phyloP scores from a whole-genome alignment of 2,888 invertebrate species.

The Andrena fulva region DNA sequence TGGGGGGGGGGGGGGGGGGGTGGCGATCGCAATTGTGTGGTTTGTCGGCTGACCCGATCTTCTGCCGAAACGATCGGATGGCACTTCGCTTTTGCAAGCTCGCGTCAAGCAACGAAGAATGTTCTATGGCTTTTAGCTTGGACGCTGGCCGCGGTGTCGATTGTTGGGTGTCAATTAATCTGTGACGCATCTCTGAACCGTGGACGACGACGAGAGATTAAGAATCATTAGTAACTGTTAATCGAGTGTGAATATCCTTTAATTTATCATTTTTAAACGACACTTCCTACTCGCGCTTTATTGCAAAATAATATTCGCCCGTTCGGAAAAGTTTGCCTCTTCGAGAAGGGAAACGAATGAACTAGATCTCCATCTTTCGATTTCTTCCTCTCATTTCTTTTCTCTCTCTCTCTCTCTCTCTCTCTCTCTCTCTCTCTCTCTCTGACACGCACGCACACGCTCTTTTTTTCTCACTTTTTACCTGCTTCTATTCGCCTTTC shows the following conservation, averaged over 20 bases:
- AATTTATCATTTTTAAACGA: not conserved
- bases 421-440: constrained; percentile 13
- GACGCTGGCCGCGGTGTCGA: not conserved
- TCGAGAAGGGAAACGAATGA: constrained; percentile 2
- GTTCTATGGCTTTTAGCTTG: not conserved
- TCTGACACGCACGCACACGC: not conserved
- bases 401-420: constrained; percentile 12
- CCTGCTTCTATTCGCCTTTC: not conserved
- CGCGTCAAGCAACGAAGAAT: not conserved
- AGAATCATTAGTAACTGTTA: not conserved
- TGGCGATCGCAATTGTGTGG: constrained; percentile 47
- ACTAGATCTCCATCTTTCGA: not conserved
- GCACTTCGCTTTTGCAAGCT: constrained; percentile 1
- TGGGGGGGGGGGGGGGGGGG: not conserved
- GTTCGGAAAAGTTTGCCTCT: not conserved
- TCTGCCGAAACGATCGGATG: constrained; percentile 1
- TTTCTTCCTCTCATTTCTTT: not conserved
- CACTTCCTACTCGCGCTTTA: constrained; percentile 5
- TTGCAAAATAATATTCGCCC: not conserved
- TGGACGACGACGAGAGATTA: too few relatives aligned
- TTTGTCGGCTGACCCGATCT: constrained; percentile 58
- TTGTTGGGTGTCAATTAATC: not conserved
- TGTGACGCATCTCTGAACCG: not conserved
- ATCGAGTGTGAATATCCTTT: not conserved
- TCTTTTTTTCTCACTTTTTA: not conserved